Evolutionary conservation across 1,140 invertebrate genomes (phyloP), one percentile per base, ranked within the genome.

Genomic region (Brachionus manjavacas): DNA sequence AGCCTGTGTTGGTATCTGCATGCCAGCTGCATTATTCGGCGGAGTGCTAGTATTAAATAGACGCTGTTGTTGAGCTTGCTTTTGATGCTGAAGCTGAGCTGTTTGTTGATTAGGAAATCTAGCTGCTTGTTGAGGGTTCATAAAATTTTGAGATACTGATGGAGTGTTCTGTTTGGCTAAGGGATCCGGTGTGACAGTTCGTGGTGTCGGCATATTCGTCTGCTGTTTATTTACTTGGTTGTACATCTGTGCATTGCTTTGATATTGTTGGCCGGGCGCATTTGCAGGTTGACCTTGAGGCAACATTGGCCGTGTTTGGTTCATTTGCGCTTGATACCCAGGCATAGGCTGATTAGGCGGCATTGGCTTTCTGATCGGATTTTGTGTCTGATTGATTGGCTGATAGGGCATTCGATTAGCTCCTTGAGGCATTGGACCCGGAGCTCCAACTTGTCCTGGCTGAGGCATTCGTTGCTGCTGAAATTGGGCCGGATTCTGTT

Each of bases 41-140:
- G 68, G 68, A 20, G 68, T 72, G 31, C 31, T 72, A 4, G 68
- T 72, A 41, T 72, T 72, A 41, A 72, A 72, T 0, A 39, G 9
- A 16, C 68, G 28, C 39, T 72, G 68, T 23, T 72, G 68, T 43
- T 72, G 68, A 16, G 68, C 35, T 72, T 72, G 68, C 41, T 72
- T 35, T 72, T 41, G 16, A 9, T 72, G 68, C 39, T 39, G 68
- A 16, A 41, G 68, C n/a, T 60, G 52, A 9, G 8, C 52, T 20
- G 31, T n/a, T 23, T n/a, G 35, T 11, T 72, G 68, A 39, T 8
- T 39, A 11, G 66, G 23, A 72, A 16, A 41, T 39, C 68, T 72
- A 20, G 39, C 35, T n/a, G 14, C 68, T 72, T 72, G 68, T 4
- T 76, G 72, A 49, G 41, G 23, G 52, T 76, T 76, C 25, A 49